Conservation (phyloP, 2,113 vertebrate species). For the Dromaius novaehollandiae region DNA sequence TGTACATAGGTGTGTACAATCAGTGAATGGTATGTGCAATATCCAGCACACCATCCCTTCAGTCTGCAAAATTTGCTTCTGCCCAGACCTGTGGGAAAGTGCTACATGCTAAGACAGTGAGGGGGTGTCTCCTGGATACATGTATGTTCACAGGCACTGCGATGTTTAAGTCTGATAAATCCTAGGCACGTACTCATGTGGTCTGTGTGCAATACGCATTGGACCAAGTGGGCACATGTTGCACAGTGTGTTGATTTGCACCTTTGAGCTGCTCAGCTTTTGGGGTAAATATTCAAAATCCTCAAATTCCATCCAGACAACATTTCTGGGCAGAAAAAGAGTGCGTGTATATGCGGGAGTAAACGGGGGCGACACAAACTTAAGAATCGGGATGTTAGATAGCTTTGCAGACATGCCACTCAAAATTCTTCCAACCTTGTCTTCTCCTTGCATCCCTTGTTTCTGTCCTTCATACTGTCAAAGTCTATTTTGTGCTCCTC, state of each 20-base stretch:
- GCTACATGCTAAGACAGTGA: not conserved
- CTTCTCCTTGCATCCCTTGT: not conserved
- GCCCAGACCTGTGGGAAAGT: not conserved
- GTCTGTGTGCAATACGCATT: fast-evolving
- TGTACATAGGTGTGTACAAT: not conserved
- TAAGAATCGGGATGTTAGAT: not conserved
- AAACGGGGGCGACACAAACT: not conserved
- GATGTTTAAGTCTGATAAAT: fast-evolving
- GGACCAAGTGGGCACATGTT: not conserved
- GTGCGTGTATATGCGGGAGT: fast-evolving
- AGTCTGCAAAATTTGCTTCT: not conserved
- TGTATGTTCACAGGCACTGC: fast-evolving
- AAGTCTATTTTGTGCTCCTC: not conserved
- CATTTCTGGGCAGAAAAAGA: not conserved
- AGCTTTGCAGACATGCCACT: not conserved
- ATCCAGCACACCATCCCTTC: not conserved
- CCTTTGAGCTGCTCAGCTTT: not conserved
- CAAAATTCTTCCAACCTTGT: not conserved
- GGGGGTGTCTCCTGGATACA: not conserved
- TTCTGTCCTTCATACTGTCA: not conserved
- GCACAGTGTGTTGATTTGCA: not conserved
- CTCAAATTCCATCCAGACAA: not conserved
- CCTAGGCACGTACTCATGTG: no score
- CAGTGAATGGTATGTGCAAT: not conserved
- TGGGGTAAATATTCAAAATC: not conserved